These are phyloP conservation scores for Okamejei kenojei DNA, from an alignment of 2,797 vertebrate species.

Conservation along the genomic window DNA sequence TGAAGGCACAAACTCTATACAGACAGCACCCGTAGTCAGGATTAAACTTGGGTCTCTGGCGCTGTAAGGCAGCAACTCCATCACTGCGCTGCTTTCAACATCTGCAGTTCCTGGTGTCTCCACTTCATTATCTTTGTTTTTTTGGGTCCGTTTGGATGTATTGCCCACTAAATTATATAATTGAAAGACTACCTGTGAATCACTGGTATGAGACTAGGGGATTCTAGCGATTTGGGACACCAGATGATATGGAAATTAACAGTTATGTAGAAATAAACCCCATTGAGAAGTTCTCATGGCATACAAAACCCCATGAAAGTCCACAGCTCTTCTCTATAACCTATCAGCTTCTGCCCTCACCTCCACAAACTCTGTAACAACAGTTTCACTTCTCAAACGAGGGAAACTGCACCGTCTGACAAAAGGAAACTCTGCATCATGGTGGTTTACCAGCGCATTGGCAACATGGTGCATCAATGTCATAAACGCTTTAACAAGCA, in stretches of 20 bases:
- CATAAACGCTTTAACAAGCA: neutral
- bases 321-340: neutral
- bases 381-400: neutral
- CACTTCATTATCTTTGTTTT: too few relatives aligned
- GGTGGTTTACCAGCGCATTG: neutral
- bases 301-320: neutral
- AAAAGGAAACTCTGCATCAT: constrained; percentile 13
- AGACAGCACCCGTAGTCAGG: too few relatives aligned
- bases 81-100: too few relatives aligned
- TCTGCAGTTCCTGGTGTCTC: too few relatives aligned
- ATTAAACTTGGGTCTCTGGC: too few relatives aligned
- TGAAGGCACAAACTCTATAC: too few relatives aligned
- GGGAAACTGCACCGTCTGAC: neutral
- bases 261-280: neutral
- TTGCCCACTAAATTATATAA: neutral
- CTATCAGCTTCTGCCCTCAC: neutral
- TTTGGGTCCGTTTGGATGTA: neutral
- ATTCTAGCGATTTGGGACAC: neutral
- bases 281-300: neutral
- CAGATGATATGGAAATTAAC: neutral
- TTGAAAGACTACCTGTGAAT: neutral
- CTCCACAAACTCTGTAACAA: neutral
- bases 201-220: neutral
- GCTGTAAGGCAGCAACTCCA: too few relatives aligned
- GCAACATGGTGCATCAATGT: neutral